phyloP scores from a whole-genome alignment of 2,113 vertebrate genomes.

The Stigmatopora argus region DNA sequence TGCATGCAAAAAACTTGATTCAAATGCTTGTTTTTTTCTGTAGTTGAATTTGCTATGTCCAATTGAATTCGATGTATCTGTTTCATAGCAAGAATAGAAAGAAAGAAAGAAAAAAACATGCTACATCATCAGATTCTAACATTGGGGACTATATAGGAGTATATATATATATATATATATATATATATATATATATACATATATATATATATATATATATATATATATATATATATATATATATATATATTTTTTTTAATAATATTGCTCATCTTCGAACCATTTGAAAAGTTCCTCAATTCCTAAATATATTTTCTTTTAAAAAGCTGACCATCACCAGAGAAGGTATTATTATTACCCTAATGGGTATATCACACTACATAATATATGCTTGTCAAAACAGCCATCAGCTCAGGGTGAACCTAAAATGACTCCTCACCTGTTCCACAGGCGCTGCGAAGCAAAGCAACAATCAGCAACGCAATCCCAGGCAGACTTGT shows the following conservation, averaged over 20 bases:
- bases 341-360: neutral
- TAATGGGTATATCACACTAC: neutral
- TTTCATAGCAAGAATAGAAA: neutral
- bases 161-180: too few relatives aligned
- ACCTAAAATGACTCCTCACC: conserved; percentile 37
- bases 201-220: too few relatives aligned
- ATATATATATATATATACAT: too few relatives aligned
- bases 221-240: too few relatives aligned
- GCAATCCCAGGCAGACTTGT: conserved; percentile 33
- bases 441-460: conserved; percentile 51
- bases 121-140: neutral
- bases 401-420: neutral
- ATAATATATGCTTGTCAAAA: neutral
- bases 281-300: neutral
- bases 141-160: neutral
- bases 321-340: neutral
- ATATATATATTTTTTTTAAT: too few relatives aligned
- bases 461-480: conserved; percentile 34
- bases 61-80: neutral
- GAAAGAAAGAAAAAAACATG: neutral
- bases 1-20: neutral
- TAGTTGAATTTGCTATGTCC: neutral
- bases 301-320: neutral
- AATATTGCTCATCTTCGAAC: too few relatives aligned
- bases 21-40: neutral